These are phyloP conservation scores for Catostylus mosaicus DNA, from an alignment of 30 jellyfish, hydroid and myxozoan genomes.

Conservation along the genomic window DNA sequence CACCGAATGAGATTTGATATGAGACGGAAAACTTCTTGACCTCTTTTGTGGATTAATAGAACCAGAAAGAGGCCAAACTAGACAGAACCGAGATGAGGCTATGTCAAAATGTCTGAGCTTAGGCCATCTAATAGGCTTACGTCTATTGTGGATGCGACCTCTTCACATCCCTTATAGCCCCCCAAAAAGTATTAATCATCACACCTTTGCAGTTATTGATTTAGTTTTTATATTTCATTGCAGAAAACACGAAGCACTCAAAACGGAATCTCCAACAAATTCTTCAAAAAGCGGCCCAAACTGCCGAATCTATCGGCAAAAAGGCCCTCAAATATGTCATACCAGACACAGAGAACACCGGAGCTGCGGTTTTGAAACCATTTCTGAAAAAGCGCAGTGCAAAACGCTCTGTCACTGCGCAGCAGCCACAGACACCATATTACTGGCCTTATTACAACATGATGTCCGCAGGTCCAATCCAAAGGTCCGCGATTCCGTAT, in stretches of 20 bases:
- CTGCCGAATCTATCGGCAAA: constrained; percentile 44
- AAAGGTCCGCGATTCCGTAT: constrained; percentile 37
- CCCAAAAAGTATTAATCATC: no score
- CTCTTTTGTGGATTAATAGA: no score
- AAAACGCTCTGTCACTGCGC: constrained; percentile 24
- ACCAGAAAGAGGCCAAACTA: no score
- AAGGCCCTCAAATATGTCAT: constrained; percentile 39
- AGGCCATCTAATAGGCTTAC: no score
- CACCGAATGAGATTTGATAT: no score
- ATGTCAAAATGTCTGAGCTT: no score
- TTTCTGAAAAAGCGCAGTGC: constrained; percentile 34
- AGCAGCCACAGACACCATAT: not conserved
- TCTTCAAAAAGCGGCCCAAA: constrained; percentile 38
- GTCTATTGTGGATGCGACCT: no score
- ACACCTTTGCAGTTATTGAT: no score
- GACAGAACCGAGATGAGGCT: no score
- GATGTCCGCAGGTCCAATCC: not conserved
- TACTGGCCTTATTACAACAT: constrained; percentile 6
- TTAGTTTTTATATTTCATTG: not conserved
- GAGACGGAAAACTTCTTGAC: no score
- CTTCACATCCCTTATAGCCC: no score
- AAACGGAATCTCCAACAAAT: constrained; percentile 21
- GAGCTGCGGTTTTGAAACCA: constrained; percentile 54
- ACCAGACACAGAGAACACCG: constrained; percentile 29
- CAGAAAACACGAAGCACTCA: not conserved